A percentile compares a stretch with the other conserved stretches of the same genome.
These are phyloP conservation scores for Mechanitis mazaeus DNA, from an alignment of 2,888 invertebrate species.

Conservation along the genomic window DNA sequence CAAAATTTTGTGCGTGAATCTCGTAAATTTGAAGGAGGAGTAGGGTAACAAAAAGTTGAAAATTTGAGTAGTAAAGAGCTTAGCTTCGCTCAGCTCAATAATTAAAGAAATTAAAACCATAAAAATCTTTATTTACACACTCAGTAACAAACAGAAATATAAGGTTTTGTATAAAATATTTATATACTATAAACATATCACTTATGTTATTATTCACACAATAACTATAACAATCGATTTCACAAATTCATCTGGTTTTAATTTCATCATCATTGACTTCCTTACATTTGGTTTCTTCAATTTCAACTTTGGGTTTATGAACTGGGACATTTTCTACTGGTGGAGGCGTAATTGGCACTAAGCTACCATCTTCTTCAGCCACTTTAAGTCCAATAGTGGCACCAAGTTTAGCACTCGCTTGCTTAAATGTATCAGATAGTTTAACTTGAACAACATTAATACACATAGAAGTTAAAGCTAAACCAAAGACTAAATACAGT, in stretches of 20 bases:
- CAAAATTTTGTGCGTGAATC: too few species aligned
- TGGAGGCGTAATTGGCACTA: constrained; percentile 64
- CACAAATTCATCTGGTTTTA: constrained; percentile 49
- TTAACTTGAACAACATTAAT: constrained; percentile 95
- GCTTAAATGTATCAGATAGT: constrained; percentile 86
- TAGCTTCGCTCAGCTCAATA: too few species aligned
- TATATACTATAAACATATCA: constrained; percentile 24
- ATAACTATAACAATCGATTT: constrained; percentile 18
- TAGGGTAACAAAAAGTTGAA: too few species aligned
- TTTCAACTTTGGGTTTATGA: constrained; percentile 52
- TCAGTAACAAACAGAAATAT: constrained; percentile 44
- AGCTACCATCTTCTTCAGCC: constrained; percentile 80
- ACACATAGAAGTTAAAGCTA: constrained; percentile 97
- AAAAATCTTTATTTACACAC: constrained; percentile 57
- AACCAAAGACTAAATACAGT: constrained; percentile 93
- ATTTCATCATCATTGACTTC: constrained; percentile 42
- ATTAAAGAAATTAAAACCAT: constrained; percentile 28
- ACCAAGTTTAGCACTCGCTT: constrained; percentile 89
- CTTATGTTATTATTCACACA: constrained; percentile 19
- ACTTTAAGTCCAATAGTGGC: constrained; percentile 88
- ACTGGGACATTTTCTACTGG: constrained; percentile 62
- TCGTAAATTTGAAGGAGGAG: too few species aligned
- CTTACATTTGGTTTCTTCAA: constrained; percentile 42
- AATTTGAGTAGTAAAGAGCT: constrained; percentile 7
- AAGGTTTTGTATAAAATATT: constrained; percentile 21